A percentile compares a stretch with the other conserved stretches of the same genome.
These are phyloP conservation scores for Campylorhamphus procurvoides DNA, from an alignment of 2,113 vertebrate species.

Conservation along the genomic window DNA sequence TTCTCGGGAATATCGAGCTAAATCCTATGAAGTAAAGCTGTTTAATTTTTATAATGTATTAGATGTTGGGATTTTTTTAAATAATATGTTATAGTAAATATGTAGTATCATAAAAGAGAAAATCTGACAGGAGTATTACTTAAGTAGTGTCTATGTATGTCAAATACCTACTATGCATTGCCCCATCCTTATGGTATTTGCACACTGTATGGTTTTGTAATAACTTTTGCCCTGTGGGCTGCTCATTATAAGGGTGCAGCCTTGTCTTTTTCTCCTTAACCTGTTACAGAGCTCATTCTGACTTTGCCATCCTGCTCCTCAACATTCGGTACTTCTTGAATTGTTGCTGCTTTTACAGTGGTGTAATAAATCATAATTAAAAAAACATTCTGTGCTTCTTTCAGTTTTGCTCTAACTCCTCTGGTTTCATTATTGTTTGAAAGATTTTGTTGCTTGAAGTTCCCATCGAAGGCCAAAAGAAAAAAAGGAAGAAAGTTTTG, in stretches of 20 bases:
- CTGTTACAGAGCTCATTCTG: neutral
- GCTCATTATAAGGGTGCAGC: neutral
- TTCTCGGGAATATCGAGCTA: conserved; percentile 95
- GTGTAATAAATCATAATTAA: neutral
- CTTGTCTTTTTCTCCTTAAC: neutral
- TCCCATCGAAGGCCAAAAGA: conserved; percentile 96
- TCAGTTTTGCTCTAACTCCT: neutral
- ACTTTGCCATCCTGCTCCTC: neutral
- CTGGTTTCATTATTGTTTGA: conserved; percentile 20
- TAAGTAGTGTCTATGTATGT: neutral
- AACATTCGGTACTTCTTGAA: neutral
- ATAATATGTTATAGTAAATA: neutral
- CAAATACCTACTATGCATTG: neutral
- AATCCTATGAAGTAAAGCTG: conserved; percentile 91
- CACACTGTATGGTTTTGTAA: neutral
- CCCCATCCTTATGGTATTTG: neutral
- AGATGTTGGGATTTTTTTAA: neutral
- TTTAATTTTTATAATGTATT: neutral
- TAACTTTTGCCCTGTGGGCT: neutral
- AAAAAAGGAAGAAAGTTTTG: conserved; percentile 94
- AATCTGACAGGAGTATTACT: neutral
- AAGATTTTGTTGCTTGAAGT: conserved; percentile 96
- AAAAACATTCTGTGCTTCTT: neutral
- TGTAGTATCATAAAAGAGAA: neutral
- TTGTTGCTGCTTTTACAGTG: neutral